These are phyloP conservation scores for Burhinus bistriatus DNA, from an alignment of 2,113 vertebrate species.

Conservation along the genomic window DNA sequence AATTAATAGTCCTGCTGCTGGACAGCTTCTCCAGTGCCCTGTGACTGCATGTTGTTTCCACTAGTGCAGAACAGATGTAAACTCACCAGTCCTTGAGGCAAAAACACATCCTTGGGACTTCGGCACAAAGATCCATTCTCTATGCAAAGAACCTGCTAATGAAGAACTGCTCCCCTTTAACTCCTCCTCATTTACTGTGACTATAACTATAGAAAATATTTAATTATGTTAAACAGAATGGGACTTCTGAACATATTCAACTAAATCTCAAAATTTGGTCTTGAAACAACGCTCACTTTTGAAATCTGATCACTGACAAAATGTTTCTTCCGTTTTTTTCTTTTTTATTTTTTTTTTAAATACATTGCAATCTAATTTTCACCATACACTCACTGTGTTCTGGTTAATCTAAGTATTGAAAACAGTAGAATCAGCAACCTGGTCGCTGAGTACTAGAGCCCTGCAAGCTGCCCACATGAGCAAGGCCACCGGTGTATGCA, in stretches of 20 bases:
- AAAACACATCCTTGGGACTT: background rate
- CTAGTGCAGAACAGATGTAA: background rate
- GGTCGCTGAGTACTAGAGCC: background rate
- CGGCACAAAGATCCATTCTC: background rate
- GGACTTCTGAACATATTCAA: background rate
- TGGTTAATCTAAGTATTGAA: background rate
- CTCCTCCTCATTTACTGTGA: background rate
- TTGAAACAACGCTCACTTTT: background rate
- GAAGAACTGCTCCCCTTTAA: background rate
- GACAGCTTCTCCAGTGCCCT: background rate
- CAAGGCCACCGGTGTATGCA: background rate
- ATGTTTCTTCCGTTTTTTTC: background rate
- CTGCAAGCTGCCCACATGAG: fast-evolving
- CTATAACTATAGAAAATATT: background rate
- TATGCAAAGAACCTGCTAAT: background rate
- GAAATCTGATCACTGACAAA: background rate
- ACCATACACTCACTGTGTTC: background rate
- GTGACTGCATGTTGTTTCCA: background rate
- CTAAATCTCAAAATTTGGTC: background rate
- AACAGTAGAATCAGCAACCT: background rate
- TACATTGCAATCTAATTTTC: background rate
- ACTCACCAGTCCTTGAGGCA: background rate
- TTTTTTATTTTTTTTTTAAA: background rate
- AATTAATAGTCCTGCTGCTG: background rate
- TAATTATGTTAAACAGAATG: background rate